These are phyloP conservation scores for Micromys minutus DNA, from an alignment of 2,113 vertebrate species.

Conservation along the genomic window DNA sequence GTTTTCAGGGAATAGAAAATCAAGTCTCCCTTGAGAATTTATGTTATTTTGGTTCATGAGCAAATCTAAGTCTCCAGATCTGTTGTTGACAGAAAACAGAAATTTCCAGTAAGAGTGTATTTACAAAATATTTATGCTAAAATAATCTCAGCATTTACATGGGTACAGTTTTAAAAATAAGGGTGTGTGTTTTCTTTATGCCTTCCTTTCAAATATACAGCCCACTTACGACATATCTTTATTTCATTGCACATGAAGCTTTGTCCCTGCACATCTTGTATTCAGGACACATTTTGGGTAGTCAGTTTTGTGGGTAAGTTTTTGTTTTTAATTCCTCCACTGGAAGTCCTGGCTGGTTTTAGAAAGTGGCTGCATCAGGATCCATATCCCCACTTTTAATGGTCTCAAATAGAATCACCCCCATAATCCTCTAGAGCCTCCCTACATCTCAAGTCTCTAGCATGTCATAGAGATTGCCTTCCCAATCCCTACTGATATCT, in stretches of 20 bases:
- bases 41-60: neutral
- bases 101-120: neutral
- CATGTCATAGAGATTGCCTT: too few relatives aligned
- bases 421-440: too few relatives aligned
- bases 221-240: neutral
- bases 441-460: too few relatives aligned
- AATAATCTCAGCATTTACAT: neutral
- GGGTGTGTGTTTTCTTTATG: neutral
- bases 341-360: too few relatives aligned
- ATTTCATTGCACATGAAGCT: neutral
- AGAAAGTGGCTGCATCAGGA: too few relatives aligned
- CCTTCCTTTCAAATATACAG: neutral
- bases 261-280: too few relatives aligned
- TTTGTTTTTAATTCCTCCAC: too few relatives aligned
- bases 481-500: too few relatives aligned
- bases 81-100: neutral
- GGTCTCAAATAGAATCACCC: too few relatives aligned
- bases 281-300: too few relatives aligned
- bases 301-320: too few relatives aligned
- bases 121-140: neutral
- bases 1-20: neutral
- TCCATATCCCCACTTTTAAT: too few relatives aligned
- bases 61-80: neutral
- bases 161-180: neutral
- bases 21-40: neutral